These are phyloP conservation scores for Eurytoma adleriae DNA, from an alignment of 2,888 invertebrate genomes.

Conservation along the genomic window DNA sequence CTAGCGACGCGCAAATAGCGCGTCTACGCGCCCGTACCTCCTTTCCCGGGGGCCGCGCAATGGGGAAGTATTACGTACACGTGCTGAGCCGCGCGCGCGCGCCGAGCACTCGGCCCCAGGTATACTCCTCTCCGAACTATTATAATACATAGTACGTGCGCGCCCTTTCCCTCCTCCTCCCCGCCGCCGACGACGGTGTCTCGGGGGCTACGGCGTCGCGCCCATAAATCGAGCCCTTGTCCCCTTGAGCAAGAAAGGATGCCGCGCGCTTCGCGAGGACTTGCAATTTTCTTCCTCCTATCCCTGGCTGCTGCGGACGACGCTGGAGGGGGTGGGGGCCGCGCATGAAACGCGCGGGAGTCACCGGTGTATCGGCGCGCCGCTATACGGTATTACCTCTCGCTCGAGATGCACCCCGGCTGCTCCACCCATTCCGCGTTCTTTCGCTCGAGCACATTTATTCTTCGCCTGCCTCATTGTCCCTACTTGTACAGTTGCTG, in stretches of 20 bases:
- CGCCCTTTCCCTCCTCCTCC: background rate
- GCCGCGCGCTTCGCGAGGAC: background rate
- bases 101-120: background rate
- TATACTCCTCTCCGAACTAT: constrained; percentile 13
- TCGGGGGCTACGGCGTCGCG: background rate
- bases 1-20: background rate
- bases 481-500: too few relatives aligned
- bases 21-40: constrained; percentile 26
- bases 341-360: background rate
- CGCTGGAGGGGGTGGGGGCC: too few relatives aligned
- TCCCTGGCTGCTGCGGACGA: background rate
- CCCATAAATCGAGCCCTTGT: constrained; percentile 12
- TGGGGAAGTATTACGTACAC: constrained; percentile 30
- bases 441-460: background rate
- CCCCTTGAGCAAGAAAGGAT: constrained; percentile 28
- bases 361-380: background rate
- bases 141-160: constrained; percentile 31
- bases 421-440: background rate
- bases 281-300: constrained; percentile 19
- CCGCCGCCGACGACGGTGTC: background rate
- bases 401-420: background rate
- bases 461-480: too few relatives aligned
- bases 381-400: background rate
- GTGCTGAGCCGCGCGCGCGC: constrained; percentile 26
- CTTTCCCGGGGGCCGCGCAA: background rate